Percentiles rank a stretch among this genome's conserved stretches.
These are phyloP conservation scores for Gonatopus flavifemur DNA, from an alignment of 1,140 invertebrate genomes.

Conservation along the genomic window DNA sequence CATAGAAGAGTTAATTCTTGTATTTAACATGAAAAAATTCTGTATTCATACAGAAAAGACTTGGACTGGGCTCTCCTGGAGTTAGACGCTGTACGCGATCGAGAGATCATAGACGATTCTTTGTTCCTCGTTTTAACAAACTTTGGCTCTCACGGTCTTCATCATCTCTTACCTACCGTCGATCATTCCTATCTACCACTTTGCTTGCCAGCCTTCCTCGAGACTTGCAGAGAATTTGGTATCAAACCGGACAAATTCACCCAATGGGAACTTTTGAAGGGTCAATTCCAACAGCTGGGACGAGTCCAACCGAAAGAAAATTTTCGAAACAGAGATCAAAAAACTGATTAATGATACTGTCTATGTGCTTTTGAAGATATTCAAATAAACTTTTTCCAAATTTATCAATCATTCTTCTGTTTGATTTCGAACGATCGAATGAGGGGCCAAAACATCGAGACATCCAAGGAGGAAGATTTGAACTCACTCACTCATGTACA, in stretches of 20 bases:
- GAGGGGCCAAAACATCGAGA: no score
- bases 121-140: constrained; percentile 69
- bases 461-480: no score
- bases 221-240: constrained; percentile 72
- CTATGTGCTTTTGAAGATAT: background rate
- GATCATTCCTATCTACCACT: constrained; percentile 72
- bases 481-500: no score
- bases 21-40: background rate
- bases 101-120: constrained; percentile 69
- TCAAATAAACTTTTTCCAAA: background rate
- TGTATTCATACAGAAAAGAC: constrained; percentile 52
- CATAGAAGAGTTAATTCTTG: background rate
- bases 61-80: constrained; percentile 79
- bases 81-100: constrained; percentile 74
- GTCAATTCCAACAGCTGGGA: constrained; percentile 70
- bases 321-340: no score
- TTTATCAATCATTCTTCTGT: background rate
- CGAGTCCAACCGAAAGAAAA: constrained; percentile 56
- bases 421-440: no score
- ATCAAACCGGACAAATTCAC: constrained; percentile 60
- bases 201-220: constrained; percentile 66
- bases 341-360: constrained; percentile 3
- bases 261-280: constrained; percentile 65
- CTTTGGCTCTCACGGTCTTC: constrained; percentile 77
- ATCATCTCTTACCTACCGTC: constrained; percentile 81